Evolutionary conservation across 2,888 invertebrate genomes (phyloP).

Genomic region (Mystacides longicornis): DNA sequence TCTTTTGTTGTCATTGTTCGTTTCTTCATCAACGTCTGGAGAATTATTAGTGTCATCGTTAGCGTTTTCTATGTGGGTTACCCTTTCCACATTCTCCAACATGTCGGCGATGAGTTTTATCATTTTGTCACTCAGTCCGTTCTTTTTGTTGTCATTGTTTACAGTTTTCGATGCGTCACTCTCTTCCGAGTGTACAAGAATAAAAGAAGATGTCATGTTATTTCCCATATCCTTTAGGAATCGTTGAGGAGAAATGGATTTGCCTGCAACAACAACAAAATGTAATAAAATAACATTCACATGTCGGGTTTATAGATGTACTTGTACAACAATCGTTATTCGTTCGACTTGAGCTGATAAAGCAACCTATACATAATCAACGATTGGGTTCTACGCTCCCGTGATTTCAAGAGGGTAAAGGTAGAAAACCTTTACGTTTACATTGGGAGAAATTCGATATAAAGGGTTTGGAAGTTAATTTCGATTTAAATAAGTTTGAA

Average conservation of each 20-base stretch:
- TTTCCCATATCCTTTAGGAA: constrained; percentile 25
- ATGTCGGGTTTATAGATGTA: too few relatives aligned
- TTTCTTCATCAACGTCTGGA: background rate
- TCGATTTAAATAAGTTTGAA: too few relatives aligned
- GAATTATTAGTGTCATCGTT: background rate
- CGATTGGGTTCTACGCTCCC: background rate
- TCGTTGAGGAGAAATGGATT: constrained; percentile 26
- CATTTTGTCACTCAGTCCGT: constrained; percentile 17
- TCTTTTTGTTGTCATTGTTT: constrained; percentile 10
- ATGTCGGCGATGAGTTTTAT: constrained; percentile 19
- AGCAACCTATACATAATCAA: too few relatives aligned
- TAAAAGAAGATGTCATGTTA: constrained; percentile 24
- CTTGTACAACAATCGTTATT: too few relatives aligned
- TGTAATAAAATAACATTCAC: too few relatives aligned
- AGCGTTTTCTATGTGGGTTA: background rate
- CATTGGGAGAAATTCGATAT: too few relatives aligned
- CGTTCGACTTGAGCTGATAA: too few relatives aligned
- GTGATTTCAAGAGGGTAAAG: too few relatives aligned
- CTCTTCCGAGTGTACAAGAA: constrained; percentile 26
- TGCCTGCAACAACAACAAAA: too few relatives aligned
- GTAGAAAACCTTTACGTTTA: too few relatives aligned
- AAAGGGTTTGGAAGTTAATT: too few relatives aligned
- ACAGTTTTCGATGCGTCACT: constrained; percentile 1
- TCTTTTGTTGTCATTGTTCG: background rate
- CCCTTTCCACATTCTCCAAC: constrained; percentile 8